phyloP scores from a whole-genome alignment of 2,797 vertebrate species.

The Heteromormyrus szaboi region DNA sequence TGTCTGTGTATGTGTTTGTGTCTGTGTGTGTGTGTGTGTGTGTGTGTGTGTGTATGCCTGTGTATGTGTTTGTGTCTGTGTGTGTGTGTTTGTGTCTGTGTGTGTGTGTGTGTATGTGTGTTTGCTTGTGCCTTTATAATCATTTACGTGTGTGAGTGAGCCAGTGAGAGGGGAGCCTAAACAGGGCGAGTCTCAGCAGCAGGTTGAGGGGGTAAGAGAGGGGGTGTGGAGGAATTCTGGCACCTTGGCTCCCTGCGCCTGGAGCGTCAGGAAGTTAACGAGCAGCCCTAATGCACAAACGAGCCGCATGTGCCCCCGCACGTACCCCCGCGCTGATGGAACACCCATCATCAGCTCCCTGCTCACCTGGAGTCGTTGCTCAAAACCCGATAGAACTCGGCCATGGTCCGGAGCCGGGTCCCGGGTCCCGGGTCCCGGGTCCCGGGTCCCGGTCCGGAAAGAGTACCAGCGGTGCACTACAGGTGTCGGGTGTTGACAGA shows the following conservation, averaged over 20 bases:
- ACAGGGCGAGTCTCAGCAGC: neutral
- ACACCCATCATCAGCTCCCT: constrained; percentile 36
- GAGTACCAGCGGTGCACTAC: neutral
- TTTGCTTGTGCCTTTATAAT: neutral
- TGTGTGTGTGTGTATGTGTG: neutral
- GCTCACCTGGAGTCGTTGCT: constrained; percentile 45
- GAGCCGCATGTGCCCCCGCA: neutral
- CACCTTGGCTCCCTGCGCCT: too few species aligned
- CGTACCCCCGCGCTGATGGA: neutral
- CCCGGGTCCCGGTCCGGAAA: neutral
- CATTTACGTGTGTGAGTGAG: neutral
- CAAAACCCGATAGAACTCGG: constrained; percentile 36
- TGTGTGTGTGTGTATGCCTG: neutral
- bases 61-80: neutral
- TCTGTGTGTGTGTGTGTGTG: too few species aligned
- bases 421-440: neutral
- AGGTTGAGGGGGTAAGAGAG: constrained; percentile 17
- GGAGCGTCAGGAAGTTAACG: constrained; percentile 35
- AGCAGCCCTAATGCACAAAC: constrained; percentile 30
- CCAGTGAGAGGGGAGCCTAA: neutral
- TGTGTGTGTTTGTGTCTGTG: neutral
- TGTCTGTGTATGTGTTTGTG: too few species aligned
- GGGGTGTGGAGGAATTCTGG: neutral
- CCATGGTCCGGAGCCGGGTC: neutral
- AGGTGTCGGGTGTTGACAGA: neutral